Conservation (phyloP, 1,140 invertebrate genomes). For the Cherax destructor region DNA sequence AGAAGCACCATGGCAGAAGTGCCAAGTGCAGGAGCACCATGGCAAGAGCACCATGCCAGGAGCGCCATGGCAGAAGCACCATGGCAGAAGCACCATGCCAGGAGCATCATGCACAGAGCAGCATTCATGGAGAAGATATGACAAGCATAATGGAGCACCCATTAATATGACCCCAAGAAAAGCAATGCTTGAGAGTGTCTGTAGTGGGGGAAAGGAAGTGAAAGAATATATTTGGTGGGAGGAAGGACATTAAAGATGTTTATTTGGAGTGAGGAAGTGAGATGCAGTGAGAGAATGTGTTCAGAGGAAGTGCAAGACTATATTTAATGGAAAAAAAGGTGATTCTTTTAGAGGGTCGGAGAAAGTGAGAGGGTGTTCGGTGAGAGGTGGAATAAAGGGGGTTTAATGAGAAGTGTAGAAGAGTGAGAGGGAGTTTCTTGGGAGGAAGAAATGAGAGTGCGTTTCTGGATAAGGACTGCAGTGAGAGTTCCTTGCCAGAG, state of each 20-base stretch:
- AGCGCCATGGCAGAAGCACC: not conserved
- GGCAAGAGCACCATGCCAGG: not conserved
- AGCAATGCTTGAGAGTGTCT: not conserved
- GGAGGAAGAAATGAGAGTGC: too few relatives aligned
- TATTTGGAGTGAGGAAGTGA: not conserved
- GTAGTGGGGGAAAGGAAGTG: not conserved
- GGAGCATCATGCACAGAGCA: too few relatives aligned
- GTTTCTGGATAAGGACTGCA: too few relatives aligned
- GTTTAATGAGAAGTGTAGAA: not conserved
- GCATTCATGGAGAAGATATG: too few relatives aligned
- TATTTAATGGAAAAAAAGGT: not conserved
- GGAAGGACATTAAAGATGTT: too few relatives aligned
- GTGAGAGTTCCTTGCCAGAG: too few relatives aligned
- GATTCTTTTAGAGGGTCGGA: not conserved
- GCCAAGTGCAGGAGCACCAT: not conserved
- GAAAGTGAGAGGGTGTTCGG: constrained; percentile 9
- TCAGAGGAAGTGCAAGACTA: too few relatives aligned
- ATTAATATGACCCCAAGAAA: not conserved
- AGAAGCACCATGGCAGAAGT: not conserved
- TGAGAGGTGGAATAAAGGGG: not conserved
- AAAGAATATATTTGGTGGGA: not conserved
- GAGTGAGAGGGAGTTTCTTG: not conserved
- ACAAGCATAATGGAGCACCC: too few relatives aligned
- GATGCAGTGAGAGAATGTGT: not conserved
- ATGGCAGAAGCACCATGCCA: not conserved